Base-by-base conservation (phyloP, 2,797 vertebrate species). In the Tamandua tetradactyla region DNA sequence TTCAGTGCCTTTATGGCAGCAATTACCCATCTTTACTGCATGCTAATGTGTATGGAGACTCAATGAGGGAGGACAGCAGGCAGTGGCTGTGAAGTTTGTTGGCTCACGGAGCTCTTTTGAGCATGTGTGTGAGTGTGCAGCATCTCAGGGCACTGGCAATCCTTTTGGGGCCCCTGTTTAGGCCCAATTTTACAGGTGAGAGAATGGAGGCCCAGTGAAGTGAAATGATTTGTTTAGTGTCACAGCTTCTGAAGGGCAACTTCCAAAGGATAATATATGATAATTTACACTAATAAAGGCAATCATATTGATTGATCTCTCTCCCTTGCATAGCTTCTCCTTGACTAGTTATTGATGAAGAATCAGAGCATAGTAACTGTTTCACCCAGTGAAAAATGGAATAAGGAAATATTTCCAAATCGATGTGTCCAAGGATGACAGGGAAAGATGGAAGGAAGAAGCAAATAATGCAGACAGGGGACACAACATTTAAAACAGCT, bases 31-130 rank as follows among this genome's bases (percentile, higher is more conserved):
- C 83, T 25, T 62, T 1, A 35, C 64, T 64, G 2, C 15, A 40
- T 1, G 5, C 12, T 5, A n/a, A 18, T 8, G 8, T 35, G 7
- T 13, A 2, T 0, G 3, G 42, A 14, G 20, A 32, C 18, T 44
- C 37, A n/a, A 0, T 3, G 3, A 23, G 61, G 57, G 22, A 32
- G 12, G 27, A 42, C 20, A 5, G 37, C 3, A 37, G 0, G 14
- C 11, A 25, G 17, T 18, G 61, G 44, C 15, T 42, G 75, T 52
- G 80, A 12, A 22, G 2, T 37, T 35, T 17, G 52, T 66, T 74
- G 25, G 37, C n/a, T 2, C 47, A 37, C 4, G 3, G 62, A 47
- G 23, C 32, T 59, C 84, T 66, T 20, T 11, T 0, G 2, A 35
- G 15, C 18, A 9, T 2, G 3, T 0, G 17, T 40, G 30, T 69